Percentiles rank a stretch among this genome's conserved stretches.
Conservation (phyloP, 2,888 invertebrate species). For the Polia nebulosa region DNA sequence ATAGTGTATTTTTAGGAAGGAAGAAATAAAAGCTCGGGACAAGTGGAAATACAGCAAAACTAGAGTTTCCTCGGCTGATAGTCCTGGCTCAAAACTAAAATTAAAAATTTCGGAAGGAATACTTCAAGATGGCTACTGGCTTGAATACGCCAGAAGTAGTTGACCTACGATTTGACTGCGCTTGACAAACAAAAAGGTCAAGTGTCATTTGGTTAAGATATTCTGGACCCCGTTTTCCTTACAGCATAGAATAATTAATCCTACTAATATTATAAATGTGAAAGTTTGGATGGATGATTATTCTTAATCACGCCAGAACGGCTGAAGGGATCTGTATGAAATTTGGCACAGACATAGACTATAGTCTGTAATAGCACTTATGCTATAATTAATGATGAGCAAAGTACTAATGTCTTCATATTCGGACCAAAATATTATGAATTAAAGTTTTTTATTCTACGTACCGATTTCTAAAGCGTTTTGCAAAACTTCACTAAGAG, state of each 20-base stretch:
- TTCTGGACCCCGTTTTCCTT: slow-evolving; percentile 21
- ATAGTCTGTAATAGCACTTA: too few species aligned
- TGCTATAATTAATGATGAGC: too few species aligned
- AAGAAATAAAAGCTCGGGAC: too few species aligned
- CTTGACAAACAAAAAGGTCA: slow-evolving; percentile 19
- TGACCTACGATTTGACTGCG: slow-evolving; percentile 22
- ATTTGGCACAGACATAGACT: too few species aligned
- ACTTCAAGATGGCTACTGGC: not conserved
- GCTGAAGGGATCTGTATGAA: too few species aligned
- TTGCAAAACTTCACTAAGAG: slow-evolving; percentile 67
- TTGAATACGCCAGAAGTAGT: slow-evolving; percentile 9
- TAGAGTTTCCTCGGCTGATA: not conserved
- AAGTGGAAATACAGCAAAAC: not conserved
- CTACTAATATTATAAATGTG: too few species aligned
- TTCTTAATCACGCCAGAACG: too few species aligned
- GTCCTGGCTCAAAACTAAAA: not conserved
- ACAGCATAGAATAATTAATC: slow-evolving; percentile 6
- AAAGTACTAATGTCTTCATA: too few species aligned
- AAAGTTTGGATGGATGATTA: too few species aligned
- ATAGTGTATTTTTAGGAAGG: too few species aligned
- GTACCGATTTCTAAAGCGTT: slow-evolving; percentile 73
- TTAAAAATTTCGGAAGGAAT: not conserved
- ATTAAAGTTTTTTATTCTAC: slow-evolving; percentile 16
- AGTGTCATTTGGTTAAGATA: slow-evolving; percentile 9
- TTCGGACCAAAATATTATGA: too few species aligned